These are phyloP conservation scores for Leucoraja erinaceus DNA, from an alignment of 2,113 vertebrate species.

Conservation along the genomic window DNA sequence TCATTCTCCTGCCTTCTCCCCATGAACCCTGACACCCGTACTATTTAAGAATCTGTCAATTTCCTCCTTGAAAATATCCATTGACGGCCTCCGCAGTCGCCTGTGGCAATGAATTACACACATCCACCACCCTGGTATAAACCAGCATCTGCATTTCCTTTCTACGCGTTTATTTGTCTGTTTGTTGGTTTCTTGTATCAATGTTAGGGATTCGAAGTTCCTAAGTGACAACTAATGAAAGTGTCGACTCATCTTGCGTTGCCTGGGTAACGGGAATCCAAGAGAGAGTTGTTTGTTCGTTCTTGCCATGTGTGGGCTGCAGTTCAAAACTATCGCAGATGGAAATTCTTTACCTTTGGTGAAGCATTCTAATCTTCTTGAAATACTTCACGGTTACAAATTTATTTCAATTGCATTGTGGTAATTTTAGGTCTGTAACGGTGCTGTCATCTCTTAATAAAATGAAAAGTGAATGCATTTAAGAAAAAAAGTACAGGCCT, in stretches of 20 bases:
- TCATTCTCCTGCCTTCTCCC: too few relatives aligned
- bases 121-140: too few relatives aligned
- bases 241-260: background rate
- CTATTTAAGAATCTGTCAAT: too few relatives aligned
- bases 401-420: background rate
- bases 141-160: too few relatives aligned
- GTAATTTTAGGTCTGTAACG: background rate
- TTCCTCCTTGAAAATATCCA: too few relatives aligned
- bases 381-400: slow-evolving; percentile 2
- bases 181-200: background rate
- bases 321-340: slow-evolving; percentile 4
- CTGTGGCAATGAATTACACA: too few relatives aligned
- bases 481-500: too few relatives aligned
- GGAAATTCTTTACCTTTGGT: slow-evolving; percentile 2
- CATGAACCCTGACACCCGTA: too few relatives aligned
- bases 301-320: slow-evolving; percentile 16
- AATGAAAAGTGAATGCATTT: background rate
- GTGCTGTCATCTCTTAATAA: background rate
- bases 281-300: background rate
- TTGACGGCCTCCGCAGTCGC: too few relatives aligned
- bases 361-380: background rate
- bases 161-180: background rate
- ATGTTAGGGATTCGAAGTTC: background rate
- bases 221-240: slow-evolving; percentile 2
- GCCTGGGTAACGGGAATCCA: slow-evolving; percentile 3